Conservation (phyloP, 2,888 invertebrate species). For the Cosmia pyralina region DNA sequence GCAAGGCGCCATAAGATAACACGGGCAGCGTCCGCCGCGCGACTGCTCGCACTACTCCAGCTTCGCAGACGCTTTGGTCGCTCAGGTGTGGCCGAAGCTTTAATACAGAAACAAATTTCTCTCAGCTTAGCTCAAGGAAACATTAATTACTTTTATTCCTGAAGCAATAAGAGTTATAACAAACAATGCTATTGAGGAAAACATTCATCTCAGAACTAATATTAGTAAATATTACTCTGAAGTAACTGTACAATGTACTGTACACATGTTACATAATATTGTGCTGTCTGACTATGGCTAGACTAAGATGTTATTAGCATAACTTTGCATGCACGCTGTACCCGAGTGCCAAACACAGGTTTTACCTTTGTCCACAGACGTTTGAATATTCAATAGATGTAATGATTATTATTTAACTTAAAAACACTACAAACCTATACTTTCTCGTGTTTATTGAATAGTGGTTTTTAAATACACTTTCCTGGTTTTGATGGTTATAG, state of each 20-base stretch:
- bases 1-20: too few relatives aligned
- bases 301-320: slow-evolving; percentile 66
- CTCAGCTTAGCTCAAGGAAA: slow-evolving; percentile 20
- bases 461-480: slow-evolving; percentile 10
- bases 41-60: too few relatives aligned
- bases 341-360: slow-evolving; percentile 59
- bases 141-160: slow-evolving; percentile 16
- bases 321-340: slow-evolving; percentile 63
- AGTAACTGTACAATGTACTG: slow-evolving; percentile 44
- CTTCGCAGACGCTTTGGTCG: too few relatives aligned
- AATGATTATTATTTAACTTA: slow-evolving; percentile 55
- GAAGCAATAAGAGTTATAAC: slow-evolving; percentile 22
- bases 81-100: too few relatives aligned
- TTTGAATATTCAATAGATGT: slow-evolving; percentile 62
- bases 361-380: slow-evolving; percentile 52
- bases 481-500: not conserved
- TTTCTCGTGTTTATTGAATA: slow-evolving; percentile 40
- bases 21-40: too few relatives aligned
- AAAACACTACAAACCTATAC: slow-evolving; percentile 16
- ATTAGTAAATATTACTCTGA: slow-evolving; percentile 46
- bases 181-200: slow-evolving; percentile 26
- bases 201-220: slow-evolving; percentile 40
- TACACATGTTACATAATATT: slow-evolving; percentile 57
- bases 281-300: slow-evolving; percentile 54
- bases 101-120: slow-evolving; percentile 31